Evolutionary conservation across 2,888 invertebrate genomes (phyloP), one percentile per base, ranked within the genome.

Genomic region (Ectobius pallidus): DNA sequence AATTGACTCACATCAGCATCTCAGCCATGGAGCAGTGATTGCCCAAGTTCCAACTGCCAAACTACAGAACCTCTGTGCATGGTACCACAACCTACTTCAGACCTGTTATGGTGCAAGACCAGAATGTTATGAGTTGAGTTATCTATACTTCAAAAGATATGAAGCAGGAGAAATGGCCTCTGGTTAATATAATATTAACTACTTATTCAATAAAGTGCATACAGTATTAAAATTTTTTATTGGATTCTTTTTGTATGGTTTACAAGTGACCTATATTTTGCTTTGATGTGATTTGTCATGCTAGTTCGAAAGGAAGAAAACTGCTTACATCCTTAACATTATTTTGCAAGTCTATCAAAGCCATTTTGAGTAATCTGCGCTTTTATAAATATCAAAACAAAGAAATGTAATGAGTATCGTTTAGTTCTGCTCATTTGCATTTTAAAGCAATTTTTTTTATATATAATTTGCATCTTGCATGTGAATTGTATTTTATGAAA

Each of bases 1-100:
- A 25, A 82, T 87, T 44, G 87, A 87, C 79, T 85, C 87, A 0
- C 87, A 87, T 77, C 84, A 80, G 75, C 83, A 84, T 76, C 75
- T 78, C 44, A 80, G 80, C 58, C 83, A 83, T 76, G 87, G 87
- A 69, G 84, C 86, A 63, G 83, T 86, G 20, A 80, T 86, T 69
- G 86, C 86, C 18, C 83, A 85, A 77, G 84, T 84, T 75, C 69
- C 52, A 14, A 52, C 46, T 4, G 11, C 25, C 1, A 44, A 75
- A 32, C 71, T 76, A 18, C 49, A 69, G 55, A 34, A 69, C 39
- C 69, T 76, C 7, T 76, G 76, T 44, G 20, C 18, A 2, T 76
- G 76, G 76, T 76, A 74, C 44, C 55, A 69, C 52, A 62, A 34
- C 39, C 44, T 75, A 7, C 49, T 76, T 3, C 61, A 63, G 42